A percentile compares a stretch with the other conserved stretches of the same genome.
Evolutionary conservation across 2,888 invertebrate species (phyloP).

Genomic region (Clivina fossor): DNA sequence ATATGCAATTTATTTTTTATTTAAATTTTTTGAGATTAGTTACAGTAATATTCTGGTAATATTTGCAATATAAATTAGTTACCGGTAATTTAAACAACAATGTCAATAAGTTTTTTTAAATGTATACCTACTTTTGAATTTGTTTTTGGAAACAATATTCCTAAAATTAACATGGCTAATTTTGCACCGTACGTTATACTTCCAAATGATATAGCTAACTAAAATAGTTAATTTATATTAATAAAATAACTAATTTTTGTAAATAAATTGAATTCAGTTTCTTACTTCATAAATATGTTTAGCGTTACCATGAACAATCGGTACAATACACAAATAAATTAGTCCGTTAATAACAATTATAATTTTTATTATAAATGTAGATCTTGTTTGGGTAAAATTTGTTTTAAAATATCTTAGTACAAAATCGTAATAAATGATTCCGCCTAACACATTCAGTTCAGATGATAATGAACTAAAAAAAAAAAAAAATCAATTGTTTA

Average conservation of each 20-base stretch:
- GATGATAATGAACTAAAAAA: conserved; percentile 23
- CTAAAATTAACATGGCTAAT: conserved; percentile 21
- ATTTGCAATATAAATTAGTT: too few species aligned
- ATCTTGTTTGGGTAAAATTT: conserved; percentile 10
- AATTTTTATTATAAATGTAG: conserved; percentile 20
- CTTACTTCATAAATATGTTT: conserved; percentile 30
- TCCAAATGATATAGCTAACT: conserved; percentile 1
- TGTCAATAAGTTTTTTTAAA: too few species aligned
- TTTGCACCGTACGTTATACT: conserved; percentile 24
- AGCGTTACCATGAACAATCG: too few species aligned
- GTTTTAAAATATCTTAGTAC: conserved; percentile 10
- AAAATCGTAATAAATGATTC: conserved; percentile 27
- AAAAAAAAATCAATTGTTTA: background rate
- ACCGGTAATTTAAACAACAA: too few species aligned
- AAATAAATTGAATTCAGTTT: too few species aligned
- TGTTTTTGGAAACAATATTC: conserved; percentile 20
- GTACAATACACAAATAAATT: conserved; percentile 20
- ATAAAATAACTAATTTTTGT: conserved; percentile 4
- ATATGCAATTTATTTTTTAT: too few species aligned
- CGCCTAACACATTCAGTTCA: conserved; percentile 22
- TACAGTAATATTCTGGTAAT: too few species aligned
- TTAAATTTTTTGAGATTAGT: too few species aligned
- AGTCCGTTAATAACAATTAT: conserved; percentile 19
- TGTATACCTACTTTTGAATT: conserved; percentile 28
- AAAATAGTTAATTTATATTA: conserved; percentile 7